Evolutionary conservation across 2,888 invertebrate genomes (phyloP).

Genomic region (Erpobdella octoculata): DNA sequence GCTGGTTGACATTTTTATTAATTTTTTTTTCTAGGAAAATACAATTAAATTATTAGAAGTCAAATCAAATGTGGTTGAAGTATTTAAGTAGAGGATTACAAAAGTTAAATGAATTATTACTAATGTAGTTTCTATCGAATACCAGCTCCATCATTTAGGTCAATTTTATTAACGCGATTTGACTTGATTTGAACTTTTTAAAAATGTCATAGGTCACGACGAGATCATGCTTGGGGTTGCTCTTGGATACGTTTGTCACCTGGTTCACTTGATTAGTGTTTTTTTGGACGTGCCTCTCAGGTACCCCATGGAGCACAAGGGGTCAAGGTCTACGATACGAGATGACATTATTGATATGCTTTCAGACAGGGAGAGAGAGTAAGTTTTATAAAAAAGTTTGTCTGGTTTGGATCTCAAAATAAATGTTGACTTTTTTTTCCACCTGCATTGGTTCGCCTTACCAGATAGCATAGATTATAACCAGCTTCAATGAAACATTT

Average conservation of each 20-base stretch:
- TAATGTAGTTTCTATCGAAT: too few relatives aligned
- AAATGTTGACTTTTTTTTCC: too few relatives aligned
- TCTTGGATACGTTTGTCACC: slow-evolving; percentile 76
- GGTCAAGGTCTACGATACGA: slow-evolving; percentile 71
- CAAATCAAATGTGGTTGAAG: neutral
- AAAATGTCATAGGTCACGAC: slow-evolving; percentile 55
- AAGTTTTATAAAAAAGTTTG: slow-evolving; percentile 41
- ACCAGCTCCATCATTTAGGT: too few relatives aligned
- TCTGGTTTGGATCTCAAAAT: neutral
- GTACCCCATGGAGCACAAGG: slow-evolving; percentile 72
- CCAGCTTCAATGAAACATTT: neutral
- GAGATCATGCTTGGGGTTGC: slow-evolving; percentile 73
- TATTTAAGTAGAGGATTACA: neutral
- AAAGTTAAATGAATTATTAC: neutral
- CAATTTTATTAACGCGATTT: neutral
- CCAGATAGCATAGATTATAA: neutral
- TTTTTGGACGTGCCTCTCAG: slow-evolving; percentile 76
- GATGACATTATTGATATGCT: slow-evolving; percentile 68
- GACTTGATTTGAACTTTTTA: neutral
- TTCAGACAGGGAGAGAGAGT: slow-evolving; percentile 58
- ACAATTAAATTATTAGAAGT: neutral
- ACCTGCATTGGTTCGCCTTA: too few relatives aligned
- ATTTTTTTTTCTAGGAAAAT: neutral
- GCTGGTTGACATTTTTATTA: slow-evolving; percentile 48
- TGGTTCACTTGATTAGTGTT: slow-evolving; percentile 67